Evolutionary conservation across 2,113 vertebrate species (phyloP).

Genomic region (Nestor notabilis): DNA sequence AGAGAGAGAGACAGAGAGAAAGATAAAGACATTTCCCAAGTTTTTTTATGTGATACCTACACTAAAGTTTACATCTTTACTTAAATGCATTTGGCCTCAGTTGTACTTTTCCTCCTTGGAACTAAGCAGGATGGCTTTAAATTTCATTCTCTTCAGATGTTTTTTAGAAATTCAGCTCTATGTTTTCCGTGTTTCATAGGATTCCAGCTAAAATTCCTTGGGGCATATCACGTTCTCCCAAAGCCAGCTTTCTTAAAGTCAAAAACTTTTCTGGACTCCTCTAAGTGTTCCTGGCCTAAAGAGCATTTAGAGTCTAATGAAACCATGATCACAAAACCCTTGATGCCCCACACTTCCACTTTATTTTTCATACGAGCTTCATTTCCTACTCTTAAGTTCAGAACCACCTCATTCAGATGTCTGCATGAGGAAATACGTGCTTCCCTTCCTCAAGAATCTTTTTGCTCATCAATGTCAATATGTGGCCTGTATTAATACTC

Average conservation of each 20-base stretch:
- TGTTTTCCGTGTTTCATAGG: conserved; percentile 60
- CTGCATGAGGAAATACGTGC: background rate
- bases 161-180: conserved; percentile 58
- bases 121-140: conserved; percentile 55
- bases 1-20: too few relatives aligned
- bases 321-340: conserved; percentile 37
- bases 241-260: conserved; percentile 64
- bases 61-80: conserved; percentile 46
- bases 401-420: background rate
- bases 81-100: conserved; percentile 60
- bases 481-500: background rate
- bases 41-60: conserved; percentile 31
- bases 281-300: background rate
- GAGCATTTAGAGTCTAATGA: conserved; percentile 44
- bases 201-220: conserved; percentile 46
- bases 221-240: conserved; percentile 51
- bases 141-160: conserved; percentile 55
- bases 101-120: conserved; percentile 61
- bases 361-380: conserved; percentile 25
- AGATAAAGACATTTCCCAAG: background rate
- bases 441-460: conserved; percentile 45
- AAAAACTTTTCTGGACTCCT: conserved; percentile 45
- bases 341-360: background rate
- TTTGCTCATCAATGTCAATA: background rate
- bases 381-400: conserved; percentile 42